phyloP scores from a whole-genome alignment of 1,140 invertebrate genomes.

The Drosophila gunungcola region DNA sequence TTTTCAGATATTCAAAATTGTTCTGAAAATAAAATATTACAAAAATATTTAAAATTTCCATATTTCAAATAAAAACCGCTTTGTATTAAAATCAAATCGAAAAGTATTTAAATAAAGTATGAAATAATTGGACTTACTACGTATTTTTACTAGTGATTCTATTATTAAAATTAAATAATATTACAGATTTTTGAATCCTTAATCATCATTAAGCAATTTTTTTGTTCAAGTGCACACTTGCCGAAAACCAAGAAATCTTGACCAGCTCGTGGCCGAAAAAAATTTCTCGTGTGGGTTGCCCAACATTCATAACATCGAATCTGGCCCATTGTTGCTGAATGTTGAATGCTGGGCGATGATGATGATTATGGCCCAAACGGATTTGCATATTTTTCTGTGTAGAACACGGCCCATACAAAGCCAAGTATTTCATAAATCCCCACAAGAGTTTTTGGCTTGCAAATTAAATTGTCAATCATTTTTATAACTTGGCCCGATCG shows the following conservation, averaged over 20 bases:
- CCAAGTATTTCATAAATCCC: constrained; percentile 74
- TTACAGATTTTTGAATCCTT: too few relatives aligned
- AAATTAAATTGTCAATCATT: constrained; percentile 84
- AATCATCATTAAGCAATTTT: background rate
- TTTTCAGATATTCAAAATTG: too few relatives aligned
- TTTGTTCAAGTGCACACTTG: constrained; percentile 21
- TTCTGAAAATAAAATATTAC: too few relatives aligned
- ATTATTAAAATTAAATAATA: too few relatives aligned
- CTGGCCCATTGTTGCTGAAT: constrained; percentile 40
- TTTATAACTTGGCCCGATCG: constrained; percentile 69
- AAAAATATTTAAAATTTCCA: too few relatives aligned
- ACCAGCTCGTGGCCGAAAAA: constrained; percentile 27
- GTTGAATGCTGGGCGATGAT: constrained; percentile 27
- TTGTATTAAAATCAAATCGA: too few relatives aligned
- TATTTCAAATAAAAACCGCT: too few relatives aligned
- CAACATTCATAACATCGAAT: constrained; percentile 45
- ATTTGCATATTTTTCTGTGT: constrained; percentile 76
- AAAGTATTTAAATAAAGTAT: too few relatives aligned
- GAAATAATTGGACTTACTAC: too few relatives aligned
- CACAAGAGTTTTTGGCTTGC: constrained; percentile 64
- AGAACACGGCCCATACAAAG: constrained; percentile 55
- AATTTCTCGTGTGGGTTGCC: constrained; percentile 46
- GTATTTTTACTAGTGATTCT: too few relatives aligned
- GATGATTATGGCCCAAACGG: constrained; percentile 67
- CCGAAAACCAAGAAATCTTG: constrained; percentile 19